Conservation (phyloP, 1,140 invertebrate genomes). For the Lordiphosa clarofinis region DNA sequence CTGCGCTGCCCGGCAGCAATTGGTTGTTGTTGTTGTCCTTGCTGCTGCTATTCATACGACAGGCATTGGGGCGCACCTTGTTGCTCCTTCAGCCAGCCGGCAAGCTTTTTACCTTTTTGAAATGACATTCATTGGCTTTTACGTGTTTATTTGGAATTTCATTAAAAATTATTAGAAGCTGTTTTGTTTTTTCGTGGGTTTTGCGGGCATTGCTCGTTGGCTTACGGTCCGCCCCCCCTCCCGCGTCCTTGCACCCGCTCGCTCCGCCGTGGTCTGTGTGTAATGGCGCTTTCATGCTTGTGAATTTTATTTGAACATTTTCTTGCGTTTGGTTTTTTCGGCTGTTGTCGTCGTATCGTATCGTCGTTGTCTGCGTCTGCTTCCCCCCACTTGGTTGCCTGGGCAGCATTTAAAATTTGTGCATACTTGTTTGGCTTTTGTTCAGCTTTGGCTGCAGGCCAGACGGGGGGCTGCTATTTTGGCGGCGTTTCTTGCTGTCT, state of each 20-base stretch:
- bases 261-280: constrained; percentile 39
- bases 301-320: constrained; percentile 77
- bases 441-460: constrained; percentile 24
- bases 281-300: constrained; percentile 74
- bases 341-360: constrained; percentile 36
- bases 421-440: constrained; percentile 61
- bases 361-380: constrained; percentile 31
- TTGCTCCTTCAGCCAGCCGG: constrained; percentile 39
- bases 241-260: neutral
- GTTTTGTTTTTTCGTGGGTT: constrained; percentile 70
- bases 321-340: constrained; percentile 63
- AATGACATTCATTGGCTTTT: constrained; percentile 76
- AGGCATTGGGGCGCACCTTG: constrained; percentile 48
- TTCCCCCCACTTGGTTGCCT: constrained; percentile 13
- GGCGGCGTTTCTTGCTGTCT: constrained; percentile 55
- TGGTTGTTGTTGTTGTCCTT: constrained; percentile 32
- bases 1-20: constrained; percentile 61
- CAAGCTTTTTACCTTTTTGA: constrained; percentile 68
- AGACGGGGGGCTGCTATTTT: constrained; percentile 38
- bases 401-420: constrained; percentile 68
- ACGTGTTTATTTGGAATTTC: constrained; percentile 77
- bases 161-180: constrained; percentile 77
- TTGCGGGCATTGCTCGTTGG: constrained; percentile 46
- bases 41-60: constrained; percentile 59
- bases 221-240: too few relatives aligned